Evolutionary conservation across 2,113 vertebrate genomes (phyloP).

Genomic region (Parotia lawesii): DNA sequence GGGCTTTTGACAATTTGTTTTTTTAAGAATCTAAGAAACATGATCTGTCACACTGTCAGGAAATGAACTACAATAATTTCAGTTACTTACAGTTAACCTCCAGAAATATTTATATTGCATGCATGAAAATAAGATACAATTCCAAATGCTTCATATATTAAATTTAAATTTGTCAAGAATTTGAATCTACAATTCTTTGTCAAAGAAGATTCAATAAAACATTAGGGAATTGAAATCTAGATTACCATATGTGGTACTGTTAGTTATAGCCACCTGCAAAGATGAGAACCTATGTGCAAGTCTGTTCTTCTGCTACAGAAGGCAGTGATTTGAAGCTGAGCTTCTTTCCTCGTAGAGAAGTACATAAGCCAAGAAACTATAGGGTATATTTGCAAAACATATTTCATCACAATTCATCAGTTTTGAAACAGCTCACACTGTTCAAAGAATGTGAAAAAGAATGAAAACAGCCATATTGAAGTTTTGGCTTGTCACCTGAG

Average conservation of each 20-base stretch:
- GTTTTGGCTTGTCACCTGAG: background rate
- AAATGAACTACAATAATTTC: background rate
- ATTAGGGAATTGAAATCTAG: background rate
- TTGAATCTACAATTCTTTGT: background rate
- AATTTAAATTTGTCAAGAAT: background rate
- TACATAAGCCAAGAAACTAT: background rate
- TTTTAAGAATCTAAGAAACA: background rate
- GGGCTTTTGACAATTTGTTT: accelerated
- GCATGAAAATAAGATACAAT: background rate
- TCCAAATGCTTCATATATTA: background rate
- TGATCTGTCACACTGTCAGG: background rate
- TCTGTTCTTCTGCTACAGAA: background rate
- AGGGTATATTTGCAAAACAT: background rate
- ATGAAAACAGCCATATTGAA: background rate
- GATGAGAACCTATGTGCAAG: background rate
- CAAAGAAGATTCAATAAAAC: background rate
- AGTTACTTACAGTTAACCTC: background rate
- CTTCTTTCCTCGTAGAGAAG: background rate
- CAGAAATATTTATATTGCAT: background rate
- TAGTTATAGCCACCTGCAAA: background rate
- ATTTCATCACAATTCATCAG: background rate
- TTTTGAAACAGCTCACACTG: background rate
- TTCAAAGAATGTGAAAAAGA: background rate
- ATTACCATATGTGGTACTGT: background rate
- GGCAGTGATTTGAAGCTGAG: background rate